Evolutionary conservation across 2,888 invertebrate genomes (phyloP).

Genomic region (Fragum sueziense): DNA sequence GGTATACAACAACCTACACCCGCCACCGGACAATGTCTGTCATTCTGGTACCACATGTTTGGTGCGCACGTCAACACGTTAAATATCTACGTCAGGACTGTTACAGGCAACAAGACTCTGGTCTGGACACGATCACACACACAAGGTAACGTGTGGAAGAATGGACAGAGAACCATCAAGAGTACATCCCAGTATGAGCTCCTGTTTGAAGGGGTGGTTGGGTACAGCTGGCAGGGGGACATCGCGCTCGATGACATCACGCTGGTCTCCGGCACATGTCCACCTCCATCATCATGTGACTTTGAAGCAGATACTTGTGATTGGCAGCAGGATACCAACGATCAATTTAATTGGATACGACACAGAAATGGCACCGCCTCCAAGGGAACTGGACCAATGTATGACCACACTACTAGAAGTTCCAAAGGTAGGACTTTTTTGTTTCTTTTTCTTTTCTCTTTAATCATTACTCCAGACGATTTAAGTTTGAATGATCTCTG

Average conservation of each 20-base stretch:
- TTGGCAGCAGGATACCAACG: constrained; percentile 69
- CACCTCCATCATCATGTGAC: constrained; percentile 70
- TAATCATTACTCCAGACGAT: no score
- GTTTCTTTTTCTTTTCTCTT: background rate
- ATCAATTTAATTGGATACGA: constrained; percentile 74
- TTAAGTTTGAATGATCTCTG: no score
- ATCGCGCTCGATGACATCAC: constrained; percentile 78
- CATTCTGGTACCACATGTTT: constrained; percentile 80
- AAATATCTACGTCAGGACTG: constrained; percentile 70
- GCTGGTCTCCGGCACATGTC: constrained; percentile 64
- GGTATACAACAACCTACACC: constrained; percentile 64
- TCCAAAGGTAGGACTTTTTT: constrained; percentile 57
- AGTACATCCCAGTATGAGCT: constrained; percentile 69
- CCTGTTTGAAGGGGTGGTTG: constrained; percentile 79
- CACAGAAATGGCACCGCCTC: constrained; percentile 66
- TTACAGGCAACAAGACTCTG: constrained; percentile 57
- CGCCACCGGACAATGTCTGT: constrained; percentile 68
- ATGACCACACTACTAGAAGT: constrained; percentile 74
- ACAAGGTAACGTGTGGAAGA: constrained; percentile 74
- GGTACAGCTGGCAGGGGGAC: constrained; percentile 74
- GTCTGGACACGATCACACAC: constrained; percentile 74
- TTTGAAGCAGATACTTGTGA: constrained; percentile 76
- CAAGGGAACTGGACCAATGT: constrained; percentile 66
- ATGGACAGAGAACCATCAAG: constrained; percentile 64
- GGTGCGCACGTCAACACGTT: constrained; percentile 74